A percentile compares a stretch with the other conserved stretches of the same genome.
Conservation (phyloP, 2,797 vertebrate species). For the Enteromius trimaculatus region DNA sequence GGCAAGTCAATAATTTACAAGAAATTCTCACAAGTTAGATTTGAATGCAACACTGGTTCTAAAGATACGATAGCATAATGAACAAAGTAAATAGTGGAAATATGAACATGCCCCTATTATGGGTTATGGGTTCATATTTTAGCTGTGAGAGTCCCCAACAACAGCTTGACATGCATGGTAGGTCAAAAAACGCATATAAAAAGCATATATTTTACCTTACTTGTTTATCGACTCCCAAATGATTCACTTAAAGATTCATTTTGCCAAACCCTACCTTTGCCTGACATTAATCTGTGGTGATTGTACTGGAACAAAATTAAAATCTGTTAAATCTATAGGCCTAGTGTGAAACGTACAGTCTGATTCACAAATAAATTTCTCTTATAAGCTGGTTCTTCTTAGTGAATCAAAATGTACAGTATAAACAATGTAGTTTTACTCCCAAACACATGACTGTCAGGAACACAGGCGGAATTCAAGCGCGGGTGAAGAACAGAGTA, state of each 20-base stretch:
- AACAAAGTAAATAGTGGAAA: neutral
- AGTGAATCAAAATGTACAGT: neutral
- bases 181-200: no score
- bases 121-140: no score
- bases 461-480: no score
- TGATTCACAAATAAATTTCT: neutral
- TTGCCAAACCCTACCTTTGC: no score
- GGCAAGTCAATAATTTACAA: slow-evolving; percentile 3
- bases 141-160: no score
- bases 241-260: no score
- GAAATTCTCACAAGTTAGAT: neutral
- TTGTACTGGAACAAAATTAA: neutral
- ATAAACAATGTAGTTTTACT: neutral
- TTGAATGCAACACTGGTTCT: neutral
- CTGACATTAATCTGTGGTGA: no score
- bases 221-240: no score
- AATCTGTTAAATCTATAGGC: neutral
- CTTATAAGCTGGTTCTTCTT: neutral
- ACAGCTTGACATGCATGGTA: no score
- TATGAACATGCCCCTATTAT: no score
- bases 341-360: neutral
- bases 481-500: no score
- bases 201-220: no score
- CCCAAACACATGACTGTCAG: neutral
- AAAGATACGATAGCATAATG: neutral